Conservation (phyloP, 1,140 invertebrate genomes). For the Penaeus japonicus region DNA sequence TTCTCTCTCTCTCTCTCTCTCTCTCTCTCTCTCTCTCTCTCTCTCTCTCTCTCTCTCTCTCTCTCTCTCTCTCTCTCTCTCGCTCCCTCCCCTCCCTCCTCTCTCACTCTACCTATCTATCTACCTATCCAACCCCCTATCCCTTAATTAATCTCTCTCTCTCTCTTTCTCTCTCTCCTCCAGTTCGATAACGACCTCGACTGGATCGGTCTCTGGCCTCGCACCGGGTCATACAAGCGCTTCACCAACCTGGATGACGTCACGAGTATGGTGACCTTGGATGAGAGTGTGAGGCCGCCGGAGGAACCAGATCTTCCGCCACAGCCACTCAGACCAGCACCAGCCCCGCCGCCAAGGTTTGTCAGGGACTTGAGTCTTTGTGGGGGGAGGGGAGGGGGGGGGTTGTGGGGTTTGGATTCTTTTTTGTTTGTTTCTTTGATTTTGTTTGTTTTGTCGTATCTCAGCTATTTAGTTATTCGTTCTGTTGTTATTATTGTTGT, state of each 20-base stretch:
- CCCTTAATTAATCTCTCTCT: neutral
- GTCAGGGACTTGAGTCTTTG: neutral
- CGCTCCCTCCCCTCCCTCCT: neutral
- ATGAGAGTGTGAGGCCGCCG: slow-evolving; percentile 56
- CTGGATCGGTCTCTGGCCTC: slow-evolving; percentile 69
- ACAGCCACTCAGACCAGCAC: slow-evolving; percentile 66
- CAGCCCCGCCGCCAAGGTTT: slow-evolving; percentile 54
- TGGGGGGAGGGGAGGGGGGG: too few species aligned
- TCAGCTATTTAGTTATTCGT: too few species aligned
- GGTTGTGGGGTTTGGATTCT: too few species aligned
- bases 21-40: too few species aligned
- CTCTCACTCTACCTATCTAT: too few species aligned
- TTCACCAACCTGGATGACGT: slow-evolving; percentile 72
- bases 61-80: neutral
- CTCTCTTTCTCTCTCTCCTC: neutral
- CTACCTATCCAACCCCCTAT: neutral
- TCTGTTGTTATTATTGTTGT: too few species aligned
- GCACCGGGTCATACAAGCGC: slow-evolving; percentile 73
- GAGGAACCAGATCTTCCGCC: slow-evolving; percentile 63
- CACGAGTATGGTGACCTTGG: slow-evolving; percentile 6
- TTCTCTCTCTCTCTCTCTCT: too few species aligned
- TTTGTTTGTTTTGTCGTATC: neutral
- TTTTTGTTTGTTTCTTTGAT: neutral
- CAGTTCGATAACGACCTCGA: slow-evolving; percentile 75
- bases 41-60: neutral